phyloP scores from a whole-genome alignment of 2,113 vertebrate genomes.

The western clawed frog (Xenopus tropicalis) region UCB_Xtro_10.0 CM004446.2:105457001-105457500 shows the following conservation, averaged over 20 bases:
- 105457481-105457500: slow-evolving; percentile 92
- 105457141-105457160: slow-evolving; percentile 85
- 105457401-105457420: slow-evolving; percentile 99
- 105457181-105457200: slow-evolving; percentile 90
- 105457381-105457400: slow-evolving; percentile 97
- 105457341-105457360: slow-evolving; percentile 95
- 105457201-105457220: slow-evolving; percentile 97
- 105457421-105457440: slow-evolving; percentile 96
- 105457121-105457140: slow-evolving; percentile 76
- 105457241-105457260: slow-evolving; percentile 91
- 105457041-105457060: slow-evolving; percentile 98
- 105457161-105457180: slow-evolving; percentile 78
- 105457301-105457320: slow-evolving; percentile 95
- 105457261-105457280: slow-evolving; percentile 89
- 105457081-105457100: slow-evolving; percentile 94
- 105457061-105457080: slow-evolving; percentile 95
- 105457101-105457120: slow-evolving; percentile 84
- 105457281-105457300: slow-evolving; percentile 85
- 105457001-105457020: slow-evolving; percentile 98
- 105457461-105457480: slow-evolving; percentile 94
- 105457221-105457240: slow-evolving; percentile 98
- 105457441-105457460: slow-evolving; percentile 99
- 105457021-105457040: slow-evolving; percentile 99
- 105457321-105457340: slow-evolving; percentile 99
- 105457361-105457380: slow-evolving; percentile 98